Percentiles rank a stretch among this genome's conserved stretches.
Evolutionary conservation across 2,888 invertebrate species (phyloP).

Genomic region (Sesia bembeciformis): DNA sequence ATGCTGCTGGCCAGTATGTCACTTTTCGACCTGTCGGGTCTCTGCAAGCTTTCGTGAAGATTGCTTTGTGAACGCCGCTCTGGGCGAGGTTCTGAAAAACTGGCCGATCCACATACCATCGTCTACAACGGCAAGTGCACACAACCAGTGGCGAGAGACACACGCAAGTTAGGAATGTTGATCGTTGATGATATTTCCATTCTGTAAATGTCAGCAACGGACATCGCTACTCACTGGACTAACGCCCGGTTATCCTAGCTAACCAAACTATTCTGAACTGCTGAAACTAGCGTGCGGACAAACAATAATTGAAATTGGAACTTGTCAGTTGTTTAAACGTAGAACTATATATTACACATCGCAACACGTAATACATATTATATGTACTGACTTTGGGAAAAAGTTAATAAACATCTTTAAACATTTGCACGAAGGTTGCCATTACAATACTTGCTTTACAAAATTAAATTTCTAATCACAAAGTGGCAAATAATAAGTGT

Average conservation of each 20-base stretch:
- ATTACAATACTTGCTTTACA: constrained; percentile 26
- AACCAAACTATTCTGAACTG: constrained; percentile 44
- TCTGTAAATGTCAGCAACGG: constrained; percentile 70
- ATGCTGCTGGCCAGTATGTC: constrained; percentile 67
- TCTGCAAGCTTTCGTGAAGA: constrained; percentile 54
- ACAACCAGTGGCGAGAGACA: constrained; percentile 51
- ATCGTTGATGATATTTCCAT: constrained; percentile 61
- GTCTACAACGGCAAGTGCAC: constrained; percentile 68
- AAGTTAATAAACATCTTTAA: constrained; percentile 32
- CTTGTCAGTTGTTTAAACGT: not conserved
- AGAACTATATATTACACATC: not conserved
- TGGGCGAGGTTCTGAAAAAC: constrained; percentile 73
- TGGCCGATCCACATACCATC: constrained; percentile 74
- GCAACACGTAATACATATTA: too few species aligned
- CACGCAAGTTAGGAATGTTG: constrained; percentile 54
- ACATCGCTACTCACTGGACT: constrained; percentile 57
- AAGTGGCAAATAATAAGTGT: too few species aligned
- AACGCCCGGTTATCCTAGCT: constrained; percentile 34
- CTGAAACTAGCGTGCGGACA: constrained; percentile 37
- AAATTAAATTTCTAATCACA: not conserved
- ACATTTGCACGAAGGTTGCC: constrained; percentile 52
- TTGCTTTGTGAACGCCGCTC: constrained; percentile 64
- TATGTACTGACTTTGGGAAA: not conserved
- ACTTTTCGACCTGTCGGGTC: constrained; percentile 59
- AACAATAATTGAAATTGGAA: constrained; percentile 36